These are phyloP conservation scores for Lutjanus argentimaculatus DNA, from an alignment of 2,797 vertebrate species.

Conservation along the genomic window DNA sequence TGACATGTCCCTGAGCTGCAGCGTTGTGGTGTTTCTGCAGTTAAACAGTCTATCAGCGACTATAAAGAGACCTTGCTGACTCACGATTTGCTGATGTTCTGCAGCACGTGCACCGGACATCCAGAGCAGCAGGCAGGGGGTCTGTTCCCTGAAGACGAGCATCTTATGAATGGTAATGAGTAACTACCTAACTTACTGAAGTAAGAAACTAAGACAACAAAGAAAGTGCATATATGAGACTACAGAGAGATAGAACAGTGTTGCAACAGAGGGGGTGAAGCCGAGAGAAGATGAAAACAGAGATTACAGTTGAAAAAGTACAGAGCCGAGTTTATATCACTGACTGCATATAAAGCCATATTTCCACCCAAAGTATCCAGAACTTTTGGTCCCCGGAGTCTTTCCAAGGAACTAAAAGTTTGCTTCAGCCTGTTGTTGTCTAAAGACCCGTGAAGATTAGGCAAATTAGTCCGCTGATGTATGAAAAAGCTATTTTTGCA, in stretches of 20 bases:
- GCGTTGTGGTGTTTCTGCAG: slow-evolving; percentile 34
- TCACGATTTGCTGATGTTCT: slow-evolving; percentile 56
- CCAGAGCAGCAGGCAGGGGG: slow-evolving; percentile 19
- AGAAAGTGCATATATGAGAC: not conserved
- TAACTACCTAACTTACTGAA: not conserved
- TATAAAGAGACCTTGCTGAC: slow-evolving; percentile 65
- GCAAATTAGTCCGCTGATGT: too few relatives aligned
- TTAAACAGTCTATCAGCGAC: slow-evolving; percentile 57
- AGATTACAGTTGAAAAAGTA: slow-evolving; percentile 15
- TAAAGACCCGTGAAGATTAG: too few relatives aligned
- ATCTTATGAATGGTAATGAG: slow-evolving; percentile 45
- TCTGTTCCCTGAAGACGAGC: slow-evolving; percentile 31
- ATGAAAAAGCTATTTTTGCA: too few relatives aligned
- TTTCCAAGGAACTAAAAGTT: too few relatives aligned
- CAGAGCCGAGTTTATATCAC: not conserved
- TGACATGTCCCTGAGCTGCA: slow-evolving; percentile 24
- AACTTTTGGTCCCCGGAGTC: too few relatives aligned
- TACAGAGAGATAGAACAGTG: slow-evolving; percentile 1
- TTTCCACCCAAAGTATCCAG: too few relatives aligned
- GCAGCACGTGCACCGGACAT: slow-evolving; percentile 38
- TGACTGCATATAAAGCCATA: not conserved
- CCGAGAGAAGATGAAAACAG: not conserved
- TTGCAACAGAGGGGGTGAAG: not conserved
- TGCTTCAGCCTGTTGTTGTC: too few relatives aligned
- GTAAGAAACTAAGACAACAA: not conserved